Evolutionary conservation across 1,140 invertebrate genomes (phyloP), one percentile per base, ranked within the genome.

Genomic region (Brachionus manjavacas): DNA sequence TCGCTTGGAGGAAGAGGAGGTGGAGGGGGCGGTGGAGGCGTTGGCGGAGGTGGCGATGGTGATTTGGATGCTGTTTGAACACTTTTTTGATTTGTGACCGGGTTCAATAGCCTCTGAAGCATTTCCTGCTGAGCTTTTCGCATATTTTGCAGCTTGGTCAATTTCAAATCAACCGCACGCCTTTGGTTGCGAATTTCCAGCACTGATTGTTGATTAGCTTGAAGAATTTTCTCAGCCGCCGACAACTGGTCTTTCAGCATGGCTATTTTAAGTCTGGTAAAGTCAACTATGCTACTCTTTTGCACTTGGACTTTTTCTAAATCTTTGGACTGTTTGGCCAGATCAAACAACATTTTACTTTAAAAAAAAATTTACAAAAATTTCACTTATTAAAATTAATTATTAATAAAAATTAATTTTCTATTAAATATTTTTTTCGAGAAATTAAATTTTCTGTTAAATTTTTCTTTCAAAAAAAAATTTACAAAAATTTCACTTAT

Each of bases 101-200:
- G 23, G 16, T 43, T 81, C 35, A 68, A 20, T 55, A 60, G 23
- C 25, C 66, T 81, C n/a, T 81, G 79, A 9, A 81, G 52, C 79
- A 81, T 64, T 68, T 43, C 31, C 20, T 81, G 79, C 25, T 81
- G 79, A 16, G n/a, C 16, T 60, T 60, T 68, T 81, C 60, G 64
- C 52, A 68, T 68, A 41, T 81, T 68, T 64, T 81, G 52, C 23
- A 64, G 28, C 46, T 81, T 60, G 16, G 25, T 66, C 11, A 81
- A 23, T 64, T 64, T 81, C n/a, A 64, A 64, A 43, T 64, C 79
- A 60, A 43, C 20, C 7, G 52, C 20, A 3, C 52, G 35, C 31
- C 64, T 81, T 35, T 81, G 31, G 16, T 20, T 64, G 25, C 60
- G 55, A 16, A 81, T 64, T 28, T 64, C 64, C 4, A 28, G 1